A percentile compares a stretch with the other conserved stretches of the same genome.
phyloP scores from a whole-genome alignment of 2,888 invertebrate species.

The Phaedon cochleariae region DNA sequence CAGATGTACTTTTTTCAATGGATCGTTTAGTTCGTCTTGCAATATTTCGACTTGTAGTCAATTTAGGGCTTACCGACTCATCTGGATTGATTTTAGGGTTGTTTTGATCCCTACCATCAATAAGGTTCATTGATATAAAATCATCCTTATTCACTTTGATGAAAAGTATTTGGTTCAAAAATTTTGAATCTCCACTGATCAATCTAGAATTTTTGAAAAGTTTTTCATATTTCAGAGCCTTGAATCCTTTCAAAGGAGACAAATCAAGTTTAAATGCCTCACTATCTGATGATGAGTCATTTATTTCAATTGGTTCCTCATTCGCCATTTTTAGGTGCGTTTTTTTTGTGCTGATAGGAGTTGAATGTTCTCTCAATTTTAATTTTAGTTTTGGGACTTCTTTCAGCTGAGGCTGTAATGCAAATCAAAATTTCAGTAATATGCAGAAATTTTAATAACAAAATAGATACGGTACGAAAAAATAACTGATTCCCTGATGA shows the following conservation, averaged over 20 bases:
- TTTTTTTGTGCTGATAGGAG: background rate
- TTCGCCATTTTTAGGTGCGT: background rate
- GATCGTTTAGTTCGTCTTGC: background rate
- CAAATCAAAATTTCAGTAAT: too few species aligned
- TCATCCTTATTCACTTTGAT: background rate
- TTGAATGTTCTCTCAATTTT: constrained; percentile 1
- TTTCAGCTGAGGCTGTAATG: constrained; percentile 17
- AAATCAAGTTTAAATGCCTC: background rate
- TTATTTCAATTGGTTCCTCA: background rate
- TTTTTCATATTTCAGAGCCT: constrained; percentile 1
- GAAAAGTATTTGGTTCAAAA: constrained; percentile 18
- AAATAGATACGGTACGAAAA: too few species aligned
- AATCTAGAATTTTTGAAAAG: background rate
- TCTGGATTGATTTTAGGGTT: background rate
- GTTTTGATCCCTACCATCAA: too few species aligned
- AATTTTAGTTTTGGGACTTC: background rate
- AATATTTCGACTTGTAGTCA: background rate
- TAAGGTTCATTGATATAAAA: background rate
- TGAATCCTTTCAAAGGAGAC: background rate
- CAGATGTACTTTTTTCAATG: background rate
- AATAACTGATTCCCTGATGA: too few species aligned
- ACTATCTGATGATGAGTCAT: background rate
- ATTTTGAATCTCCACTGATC: constrained; percentile 5
- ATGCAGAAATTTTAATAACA: too few species aligned
- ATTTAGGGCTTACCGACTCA: background rate